Evolutionary conservation across 2,888 invertebrate genomes (phyloP).

Genomic region (Papilio elwesi): DNA sequence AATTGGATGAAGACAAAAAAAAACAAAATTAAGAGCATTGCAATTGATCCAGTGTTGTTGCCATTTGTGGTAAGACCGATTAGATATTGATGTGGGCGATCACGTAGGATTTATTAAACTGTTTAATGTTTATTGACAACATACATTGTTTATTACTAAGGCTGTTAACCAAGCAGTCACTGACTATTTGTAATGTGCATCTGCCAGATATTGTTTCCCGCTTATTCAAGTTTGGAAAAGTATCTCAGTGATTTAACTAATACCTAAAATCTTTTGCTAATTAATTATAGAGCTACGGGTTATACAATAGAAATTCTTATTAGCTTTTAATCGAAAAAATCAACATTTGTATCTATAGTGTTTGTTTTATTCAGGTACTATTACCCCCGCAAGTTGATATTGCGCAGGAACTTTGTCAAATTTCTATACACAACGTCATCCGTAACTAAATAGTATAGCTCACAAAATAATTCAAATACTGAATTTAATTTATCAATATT

Average conservation of each 20-base stretch:
- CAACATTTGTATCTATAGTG: no score
- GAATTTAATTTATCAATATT: no score
- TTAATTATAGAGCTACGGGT: not conserved
- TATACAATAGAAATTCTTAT: no score
- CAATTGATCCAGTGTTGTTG: not conserved
- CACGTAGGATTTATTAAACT: constrained; percentile 10
- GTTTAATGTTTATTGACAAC: not conserved
- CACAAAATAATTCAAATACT: no score
- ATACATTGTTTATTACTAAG: constrained; percentile 13
- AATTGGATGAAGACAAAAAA: not conserved
- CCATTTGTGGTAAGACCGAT: constrained; percentile 4
- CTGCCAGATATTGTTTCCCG: not conserved
- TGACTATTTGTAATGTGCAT: not conserved
- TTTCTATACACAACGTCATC: no score
- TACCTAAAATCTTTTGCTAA: not conserved
- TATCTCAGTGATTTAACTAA: not conserved
- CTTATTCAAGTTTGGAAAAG: not conserved
- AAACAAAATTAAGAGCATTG: constrained; percentile 5
- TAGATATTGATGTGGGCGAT: not conserved
- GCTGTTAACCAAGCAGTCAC: not conserved
- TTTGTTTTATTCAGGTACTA: no score
- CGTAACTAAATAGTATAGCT: no score
- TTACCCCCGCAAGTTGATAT: no score
- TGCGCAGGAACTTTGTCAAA: no score
- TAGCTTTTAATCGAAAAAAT: no score